Conservation (phyloP, 2,113 vertebrate species). For the Grammomys surdaster region DNA sequence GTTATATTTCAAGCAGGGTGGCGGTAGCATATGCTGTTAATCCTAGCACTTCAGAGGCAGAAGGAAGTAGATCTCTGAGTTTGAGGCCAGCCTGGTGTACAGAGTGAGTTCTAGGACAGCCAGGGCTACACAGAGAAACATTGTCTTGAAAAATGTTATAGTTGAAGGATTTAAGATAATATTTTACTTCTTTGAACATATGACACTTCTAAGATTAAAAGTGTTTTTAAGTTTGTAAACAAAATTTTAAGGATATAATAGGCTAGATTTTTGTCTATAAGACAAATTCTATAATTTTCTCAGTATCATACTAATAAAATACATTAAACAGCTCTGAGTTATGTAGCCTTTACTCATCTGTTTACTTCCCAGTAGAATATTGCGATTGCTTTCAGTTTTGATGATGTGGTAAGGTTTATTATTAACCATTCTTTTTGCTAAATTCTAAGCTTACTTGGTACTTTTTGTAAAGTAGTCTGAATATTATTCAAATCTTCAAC, state of each 20-base stretch:
- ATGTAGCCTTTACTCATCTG: background rate
- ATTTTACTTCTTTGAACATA: conserved; percentile 20
- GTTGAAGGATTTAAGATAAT: background rate
- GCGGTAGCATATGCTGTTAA: no score
- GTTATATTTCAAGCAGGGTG: background rate
- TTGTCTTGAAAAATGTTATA: background rate
- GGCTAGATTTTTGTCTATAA: conserved; percentile 3
- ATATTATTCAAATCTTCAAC: conserved; percentile 4
- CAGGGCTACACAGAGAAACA: no score
- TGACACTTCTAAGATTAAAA: conserved; percentile 25
- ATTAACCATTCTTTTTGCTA: background rate
- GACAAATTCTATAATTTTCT: background rate
- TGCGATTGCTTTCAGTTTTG: conserved; percentile 52
- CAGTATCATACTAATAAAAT: background rate
- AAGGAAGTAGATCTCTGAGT: no score
- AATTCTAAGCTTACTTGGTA: background rate
- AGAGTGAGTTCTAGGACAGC: no score
- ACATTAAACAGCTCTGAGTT: background rate
- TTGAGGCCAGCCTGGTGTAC: no score
- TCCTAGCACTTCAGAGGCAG: no score
- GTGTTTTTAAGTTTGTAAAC: conserved; percentile 35
- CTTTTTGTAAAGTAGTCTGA: background rate
- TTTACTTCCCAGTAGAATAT: background rate
- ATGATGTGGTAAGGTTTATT: conserved; percentile 26
- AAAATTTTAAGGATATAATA: conserved; percentile 29